A percentile compares a stretch with the other conserved stretches of the same genome.
Evolutionary conservation across 2,113 vertebrate species (phyloP).

Genomic region (Rissa tridactyla): DNA sequence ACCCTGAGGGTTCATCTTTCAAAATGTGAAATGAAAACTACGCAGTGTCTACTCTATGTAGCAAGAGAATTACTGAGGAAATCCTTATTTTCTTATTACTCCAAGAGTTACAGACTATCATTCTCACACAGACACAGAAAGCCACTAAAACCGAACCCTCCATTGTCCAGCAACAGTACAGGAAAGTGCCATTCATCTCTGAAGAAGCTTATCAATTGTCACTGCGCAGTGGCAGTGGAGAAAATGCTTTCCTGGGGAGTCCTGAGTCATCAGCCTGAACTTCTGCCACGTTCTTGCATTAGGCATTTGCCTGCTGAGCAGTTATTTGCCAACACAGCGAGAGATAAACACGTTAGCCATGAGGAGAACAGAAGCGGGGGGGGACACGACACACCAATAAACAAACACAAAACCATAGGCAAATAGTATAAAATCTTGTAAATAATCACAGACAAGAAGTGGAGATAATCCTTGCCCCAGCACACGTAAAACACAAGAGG

Average conservation of each 20-base stretch:
- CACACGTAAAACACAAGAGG: not conserved
- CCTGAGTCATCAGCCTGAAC: conserved; percentile 1
- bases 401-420: not conserved
- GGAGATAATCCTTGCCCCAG: not conserved
- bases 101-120: not conserved
- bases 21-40: not conserved
- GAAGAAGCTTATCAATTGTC: not conserved
- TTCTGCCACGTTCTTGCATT: conserved; percentile 15
- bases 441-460: not conserved
- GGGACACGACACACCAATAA: not conserved
- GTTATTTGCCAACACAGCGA: not conserved
- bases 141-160: not conserved
- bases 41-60: not conserved
- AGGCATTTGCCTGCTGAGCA: not conserved
- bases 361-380: not conserved
- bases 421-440: not conserved
- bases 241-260: conserved; percentile 21
- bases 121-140: conserved; percentile 5
- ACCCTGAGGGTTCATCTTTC: not conserved
- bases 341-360: conserved; percentile 12
- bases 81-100: not conserved
- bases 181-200: not conserved
- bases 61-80: not conserved
- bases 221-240: not conserved
- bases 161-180: not conserved